Evolutionary conservation across 64 coral and sea anemone species (phyloP), one percentile per base, ranked within the genome.

Genomic region (Porites australiensis): DNA sequence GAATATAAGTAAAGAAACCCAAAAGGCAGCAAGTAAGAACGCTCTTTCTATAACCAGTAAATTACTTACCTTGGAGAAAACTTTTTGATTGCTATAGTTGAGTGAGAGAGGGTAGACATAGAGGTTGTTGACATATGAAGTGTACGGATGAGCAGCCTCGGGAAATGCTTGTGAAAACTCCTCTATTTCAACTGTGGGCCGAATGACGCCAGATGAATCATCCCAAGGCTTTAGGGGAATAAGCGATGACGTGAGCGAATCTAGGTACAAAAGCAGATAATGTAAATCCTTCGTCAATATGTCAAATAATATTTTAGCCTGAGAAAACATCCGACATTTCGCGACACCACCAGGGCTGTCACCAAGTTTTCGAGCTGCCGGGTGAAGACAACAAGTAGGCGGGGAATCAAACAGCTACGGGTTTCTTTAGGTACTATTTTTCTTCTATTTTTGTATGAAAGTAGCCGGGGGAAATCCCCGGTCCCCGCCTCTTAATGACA

Each of bases 71-170:
- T 98, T 98, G 61, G 92, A 88, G 77, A 93, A 98, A 19, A 93
- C 92, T 57, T 98, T 98, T 86, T 98, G 97, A 66, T 87, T 98
- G 47, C 89, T 94, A 64, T 88, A 98, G 86, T 94, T 98, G 58
- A 98, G 83, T 13, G 90, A 83, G 18, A 96, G 70, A 5, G 97
- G 97, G 58, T 98, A 98, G 44, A 98, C 82, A 23, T 93, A 98
- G 12, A 98, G 81, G 77, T 98, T 96, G 75, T 98, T 98, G 20
- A 93, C 88, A 48, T 98, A 98, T 11, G 88, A 74, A 23, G 88
- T 96, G 67, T 98, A 88, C 16, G 97, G 97, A 27, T 94, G 86
- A 8, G 94, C 97, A 4, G 97, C 97, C 37, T 95, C 94, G 1
- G 97, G 97, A 58, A 85, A 91, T 4, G 91, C 82, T 67, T 95